Evolutionary conservation across 2,888 invertebrate species (phyloP).

Genomic region (Napeogenes sylphis): DNA sequence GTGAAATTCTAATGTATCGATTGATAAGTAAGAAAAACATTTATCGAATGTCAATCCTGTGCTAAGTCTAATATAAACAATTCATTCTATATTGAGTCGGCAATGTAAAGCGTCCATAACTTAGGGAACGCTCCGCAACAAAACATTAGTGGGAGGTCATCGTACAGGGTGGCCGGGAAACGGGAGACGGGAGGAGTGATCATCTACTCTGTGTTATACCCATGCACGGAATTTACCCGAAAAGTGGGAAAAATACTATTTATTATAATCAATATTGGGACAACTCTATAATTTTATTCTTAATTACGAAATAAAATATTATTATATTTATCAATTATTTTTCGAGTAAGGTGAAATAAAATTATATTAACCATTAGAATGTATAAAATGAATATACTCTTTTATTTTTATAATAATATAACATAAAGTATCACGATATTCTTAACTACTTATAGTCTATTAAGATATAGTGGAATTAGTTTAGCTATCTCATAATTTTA

Average conservation of each 20-base stretch:
- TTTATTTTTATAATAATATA: too few species aligned
- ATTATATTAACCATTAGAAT: too few species aligned
- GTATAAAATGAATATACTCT: too few species aligned
- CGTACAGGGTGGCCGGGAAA: conserved; percentile 66
- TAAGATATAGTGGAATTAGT: background rate
- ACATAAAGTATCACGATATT: background rate
- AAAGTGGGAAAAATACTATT: background rate
- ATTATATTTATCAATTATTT: too few species aligned
- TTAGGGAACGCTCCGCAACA: conserved; percentile 32
- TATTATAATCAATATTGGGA: too few species aligned
- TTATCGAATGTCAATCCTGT: conserved; percentile 3
- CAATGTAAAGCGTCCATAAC: conserved; percentile 38
- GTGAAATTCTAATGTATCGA: conserved; percentile 36
- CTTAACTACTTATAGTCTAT: background rate
- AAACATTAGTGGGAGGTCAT: conserved; percentile 45
- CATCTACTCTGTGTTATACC: conserved; percentile 54
- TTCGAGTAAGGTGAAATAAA: too few species aligned
- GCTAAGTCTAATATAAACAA: background rate
- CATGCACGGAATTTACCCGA: conserved; percentile 36
- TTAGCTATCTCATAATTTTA: background rate
- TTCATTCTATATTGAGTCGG: conserved; percentile 26
- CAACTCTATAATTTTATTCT: too few species aligned
- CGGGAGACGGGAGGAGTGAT: conserved; percentile 65
- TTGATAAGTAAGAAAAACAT: background rate
- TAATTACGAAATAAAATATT: too few species aligned